Evolutionary conservation across 2,888 invertebrate genomes (phyloP), one percentile per base, ranked within the genome.

Genomic region (Malthinus seriepunctatus): DNA sequence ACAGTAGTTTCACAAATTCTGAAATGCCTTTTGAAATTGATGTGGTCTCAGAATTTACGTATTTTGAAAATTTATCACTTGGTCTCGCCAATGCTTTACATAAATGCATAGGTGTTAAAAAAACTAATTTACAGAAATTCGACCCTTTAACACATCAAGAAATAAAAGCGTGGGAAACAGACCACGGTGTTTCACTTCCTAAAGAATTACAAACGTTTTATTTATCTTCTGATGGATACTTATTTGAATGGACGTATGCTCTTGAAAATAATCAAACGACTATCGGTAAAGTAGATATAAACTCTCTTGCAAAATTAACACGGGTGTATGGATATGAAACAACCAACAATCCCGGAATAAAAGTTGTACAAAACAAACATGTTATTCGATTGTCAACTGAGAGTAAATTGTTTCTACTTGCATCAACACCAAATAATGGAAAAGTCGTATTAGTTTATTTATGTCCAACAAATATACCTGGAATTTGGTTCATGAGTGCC

Each of bases 201-300:
- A 89, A 90, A 63, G 93, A 93, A 74, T 80, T 93, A 65, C 85
- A 89, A 56, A 88, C 89, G 71, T 93, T 93, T 74, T 93, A 92
- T 74, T 80, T 87, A 8, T 91, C 93, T 1, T 88, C 87, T 38
- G 91, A 93, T 75, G 93, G 93, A 1, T 90, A 93, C 72, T 82
- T 85, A 64, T 81, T 93, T 32, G 87, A 87, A 31, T 93, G 93
- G 91, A 87, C 86, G 73, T 91, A 90, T 73, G 88, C 89, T 73
- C 89, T 91, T 77, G 87, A 89, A 71, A 89, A 91, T 85, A 77
- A 77, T 23, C 67, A 67, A 42, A 65, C 64, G 48, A 56, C 69
- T 11, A 62, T 68, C 1, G 73, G 72, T 9, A 66, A 68, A 59
- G 67, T 73, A 8, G 67, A 70, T 58, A 67, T 75, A 11, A 71